phyloP scores from a whole-genome alignment of 2,888 invertebrate genomes.

The Harmothoe impar region DNA sequence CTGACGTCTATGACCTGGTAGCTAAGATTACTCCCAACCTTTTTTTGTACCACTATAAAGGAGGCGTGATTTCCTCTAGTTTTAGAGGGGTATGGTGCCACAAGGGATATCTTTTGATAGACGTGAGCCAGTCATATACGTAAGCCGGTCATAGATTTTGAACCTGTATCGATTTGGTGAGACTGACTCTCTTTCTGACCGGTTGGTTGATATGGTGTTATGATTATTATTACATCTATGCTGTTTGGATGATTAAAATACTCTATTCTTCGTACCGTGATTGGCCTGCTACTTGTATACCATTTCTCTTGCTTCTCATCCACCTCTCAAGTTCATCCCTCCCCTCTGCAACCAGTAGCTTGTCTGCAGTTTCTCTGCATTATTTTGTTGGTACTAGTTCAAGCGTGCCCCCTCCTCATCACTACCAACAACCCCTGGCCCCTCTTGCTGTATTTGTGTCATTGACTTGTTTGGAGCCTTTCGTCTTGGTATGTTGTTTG shows the following conservation, averaged over 20 bases:
- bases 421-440: not conserved
- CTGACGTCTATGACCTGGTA: no score
- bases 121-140: no score
- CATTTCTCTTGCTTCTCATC: constrained; percentile 10
- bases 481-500: no score
- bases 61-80: no score
- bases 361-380: constrained; percentile 29
- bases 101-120: no score
- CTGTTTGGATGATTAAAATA: not conserved
- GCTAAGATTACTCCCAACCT: no score
- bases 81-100: no score
- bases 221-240: constrained; percentile 24
- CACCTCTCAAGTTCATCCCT: constrained; percentile 5
- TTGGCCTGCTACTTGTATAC: constrained; percentile 48
- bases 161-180: no score
- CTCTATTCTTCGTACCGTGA: constrained; percentile 47
- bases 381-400: not conserved
- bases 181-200: not conserved
- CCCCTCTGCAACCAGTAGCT: not conserved
- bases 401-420: not conserved
- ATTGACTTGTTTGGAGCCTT: not conserved
- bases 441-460: not conserved
- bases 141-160: no score
- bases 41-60: no score
- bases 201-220: constrained; percentile 34